A percentile compares a stretch with the other conserved stretches of the same genome.
Evolutionary conservation across 2,113 vertebrate genomes (phyloP).

Genomic region (Corythornis madagascariensis): DNA sequence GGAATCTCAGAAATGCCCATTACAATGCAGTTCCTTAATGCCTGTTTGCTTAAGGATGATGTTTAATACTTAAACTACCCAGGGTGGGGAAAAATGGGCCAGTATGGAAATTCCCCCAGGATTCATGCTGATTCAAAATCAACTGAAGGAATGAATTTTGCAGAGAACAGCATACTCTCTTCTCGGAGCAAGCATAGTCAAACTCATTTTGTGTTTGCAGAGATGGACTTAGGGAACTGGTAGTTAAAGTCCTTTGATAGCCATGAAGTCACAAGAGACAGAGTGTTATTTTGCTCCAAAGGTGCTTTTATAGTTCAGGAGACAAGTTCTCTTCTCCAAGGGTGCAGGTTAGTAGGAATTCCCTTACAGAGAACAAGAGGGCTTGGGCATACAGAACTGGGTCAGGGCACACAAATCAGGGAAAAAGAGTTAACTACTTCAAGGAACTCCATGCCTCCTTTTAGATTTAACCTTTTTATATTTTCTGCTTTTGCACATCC

Average conservation of each 20-base stretch:
- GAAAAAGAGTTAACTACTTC: background rate
- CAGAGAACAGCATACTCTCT: background rate
- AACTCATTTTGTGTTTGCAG: background rate
- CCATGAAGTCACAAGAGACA: background rate
- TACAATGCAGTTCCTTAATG: conserved; percentile 51
- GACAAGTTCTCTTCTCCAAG: background rate
- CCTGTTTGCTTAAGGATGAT: conserved; percentile 35
- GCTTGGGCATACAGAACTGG: background rate
- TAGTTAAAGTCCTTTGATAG: background rate
- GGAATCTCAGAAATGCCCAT: conserved; percentile 63
- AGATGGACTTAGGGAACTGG: background rate
- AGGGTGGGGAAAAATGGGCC: background rate
- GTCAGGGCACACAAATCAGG: background rate
- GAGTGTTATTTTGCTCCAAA: background rate
- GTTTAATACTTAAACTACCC: conserved; percentile 24
- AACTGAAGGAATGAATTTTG: background rate
- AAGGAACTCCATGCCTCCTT: background rate
- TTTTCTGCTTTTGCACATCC: background rate
- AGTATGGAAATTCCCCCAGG: conserved; percentile 23
- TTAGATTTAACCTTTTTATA: background rate
- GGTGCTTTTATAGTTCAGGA: background rate
- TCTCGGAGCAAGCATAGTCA: background rate
- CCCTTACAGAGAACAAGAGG: background rate
- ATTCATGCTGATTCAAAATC: background rate
- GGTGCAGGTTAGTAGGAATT: background rate